Conservation (phyloP, 1,140 invertebrate genomes). For the Zeugodacus cucurbitae region DNA sequence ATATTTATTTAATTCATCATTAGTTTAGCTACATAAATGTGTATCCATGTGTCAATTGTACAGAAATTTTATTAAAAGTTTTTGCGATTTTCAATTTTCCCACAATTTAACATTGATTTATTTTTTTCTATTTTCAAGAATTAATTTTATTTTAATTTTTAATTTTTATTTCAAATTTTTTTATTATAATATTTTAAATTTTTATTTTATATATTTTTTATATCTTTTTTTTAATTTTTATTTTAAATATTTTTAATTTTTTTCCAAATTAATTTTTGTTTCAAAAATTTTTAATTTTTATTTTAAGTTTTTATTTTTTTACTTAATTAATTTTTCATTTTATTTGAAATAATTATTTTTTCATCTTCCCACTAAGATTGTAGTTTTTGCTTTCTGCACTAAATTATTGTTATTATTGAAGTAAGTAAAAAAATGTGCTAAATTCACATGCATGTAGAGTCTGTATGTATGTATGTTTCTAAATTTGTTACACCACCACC, state of each 20-base stretch:
- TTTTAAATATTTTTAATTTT: neutral
- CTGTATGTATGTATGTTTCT: neutral
- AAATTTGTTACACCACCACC: neutral
- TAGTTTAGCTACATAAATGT: neutral
- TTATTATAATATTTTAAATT: neutral
- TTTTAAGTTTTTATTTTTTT: neutral
- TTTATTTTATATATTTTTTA: neutral
- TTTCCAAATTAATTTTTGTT: neutral
- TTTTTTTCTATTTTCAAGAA: neutral
- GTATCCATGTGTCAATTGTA: too few relatives aligned
- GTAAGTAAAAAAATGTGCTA: constrained; percentile 45
- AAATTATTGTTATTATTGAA: constrained; percentile 8
- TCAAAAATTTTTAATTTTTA: neutral
- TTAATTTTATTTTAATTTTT: neutral
- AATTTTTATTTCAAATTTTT: neutral
- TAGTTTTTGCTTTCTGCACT: neutral
- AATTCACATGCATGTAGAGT: constrained; percentile 19
- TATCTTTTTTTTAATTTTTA: neutral
- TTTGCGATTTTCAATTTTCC: neutral
- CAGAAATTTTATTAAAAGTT: neutral
- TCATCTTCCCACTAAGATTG: neutral
- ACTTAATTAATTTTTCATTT: constrained; percentile 5
- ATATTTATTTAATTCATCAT: neutral
- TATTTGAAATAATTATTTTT: neutral
- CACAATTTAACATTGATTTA: neutral